Percentiles rank a stretch among this genome's conserved stretches.
These are phyloP conservation scores for Karalla daura DNA, from an alignment of 2,797 vertebrate species.

Conservation along the genomic window DNA sequence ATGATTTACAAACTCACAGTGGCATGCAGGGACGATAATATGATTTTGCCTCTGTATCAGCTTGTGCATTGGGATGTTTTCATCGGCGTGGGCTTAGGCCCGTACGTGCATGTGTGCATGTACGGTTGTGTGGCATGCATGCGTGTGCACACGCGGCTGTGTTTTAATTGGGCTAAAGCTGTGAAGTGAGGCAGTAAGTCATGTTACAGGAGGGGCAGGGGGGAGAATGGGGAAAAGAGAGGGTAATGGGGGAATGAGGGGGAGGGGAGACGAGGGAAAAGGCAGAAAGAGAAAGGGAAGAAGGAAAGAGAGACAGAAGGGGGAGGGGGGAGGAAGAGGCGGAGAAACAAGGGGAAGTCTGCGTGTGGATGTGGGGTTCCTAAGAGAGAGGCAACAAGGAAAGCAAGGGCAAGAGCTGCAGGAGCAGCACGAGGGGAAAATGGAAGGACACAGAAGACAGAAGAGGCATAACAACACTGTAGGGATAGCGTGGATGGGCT, in stretches of 20 bases:
- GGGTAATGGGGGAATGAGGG: conserved; percentile 64
- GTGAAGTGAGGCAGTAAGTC: conserved; percentile 90
- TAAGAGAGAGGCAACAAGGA: conserved; percentile 37
- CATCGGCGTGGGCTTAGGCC: background rate
- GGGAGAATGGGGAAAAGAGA: conserved; percentile 58
- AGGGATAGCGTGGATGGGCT: conserved; percentile 54
- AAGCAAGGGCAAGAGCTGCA: conserved; percentile 52
- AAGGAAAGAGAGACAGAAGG: conserved; percentile 32
- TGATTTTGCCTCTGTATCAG: conserved; percentile 44
- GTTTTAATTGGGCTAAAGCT: conserved; percentile 90
- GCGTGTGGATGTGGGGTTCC: conserved; percentile 39
- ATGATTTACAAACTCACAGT: conserved; percentile 31
- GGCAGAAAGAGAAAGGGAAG: conserved; percentile 59
- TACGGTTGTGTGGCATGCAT: conserved; percentile 26
- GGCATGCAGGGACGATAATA: conserved; percentile 22
- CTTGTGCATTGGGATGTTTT: conserved; percentile 4
- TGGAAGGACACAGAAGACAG: conserved; percentile 52
- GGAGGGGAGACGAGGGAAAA: conserved; percentile 57
- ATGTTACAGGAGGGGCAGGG: conserved; percentile 73
- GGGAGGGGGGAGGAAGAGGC: conserved; percentile 27
- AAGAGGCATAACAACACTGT: conserved; percentile 50
- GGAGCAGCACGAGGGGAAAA: conserved; percentile 53
- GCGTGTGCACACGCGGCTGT: conserved; percentile 51
- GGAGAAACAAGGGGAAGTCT: conserved; percentile 34
- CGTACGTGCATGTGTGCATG: conserved; percentile 31